phyloP scores from a whole-genome alignment of 2,888 invertebrate species.

The Papilio demoleus region DNA sequence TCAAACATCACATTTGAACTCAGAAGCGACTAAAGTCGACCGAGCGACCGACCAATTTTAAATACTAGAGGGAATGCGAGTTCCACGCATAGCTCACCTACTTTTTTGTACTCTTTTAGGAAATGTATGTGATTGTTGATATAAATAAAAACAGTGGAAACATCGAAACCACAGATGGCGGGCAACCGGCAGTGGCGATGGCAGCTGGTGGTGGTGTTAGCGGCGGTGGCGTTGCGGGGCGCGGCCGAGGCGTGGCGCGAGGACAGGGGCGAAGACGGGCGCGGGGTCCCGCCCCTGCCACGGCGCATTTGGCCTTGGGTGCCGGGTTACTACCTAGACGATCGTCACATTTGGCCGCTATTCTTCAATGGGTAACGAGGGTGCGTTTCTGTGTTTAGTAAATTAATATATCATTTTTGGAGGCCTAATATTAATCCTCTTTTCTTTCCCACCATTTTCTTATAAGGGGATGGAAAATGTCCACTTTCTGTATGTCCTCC shows the following conservation, averaged over 20 bases:
- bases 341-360: slow-evolving; percentile 54
- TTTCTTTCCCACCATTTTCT: no score
- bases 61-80: no score
- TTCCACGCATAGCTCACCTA: no score
- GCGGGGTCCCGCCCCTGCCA: slow-evolving; percentile 29
- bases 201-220: background rate
- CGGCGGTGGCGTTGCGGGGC: background rate
- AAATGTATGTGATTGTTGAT: background rate
- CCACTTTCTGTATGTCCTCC: no score
- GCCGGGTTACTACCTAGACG: slow-evolving; percentile 60
- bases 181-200: background rate
- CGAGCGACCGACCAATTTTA: no score
- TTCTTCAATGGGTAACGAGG: slow-evolving; percentile 52
- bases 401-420: background rate
- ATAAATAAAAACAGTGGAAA: background rate
- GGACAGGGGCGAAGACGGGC: background rate
- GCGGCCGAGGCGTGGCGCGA: background rate
- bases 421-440: no score
- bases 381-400: background rate
- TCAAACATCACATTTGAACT: background rate
- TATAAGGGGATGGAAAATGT: no score
- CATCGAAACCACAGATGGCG: background rate
- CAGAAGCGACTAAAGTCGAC: background rate
- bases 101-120: no score
- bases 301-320: slow-evolving; percentile 62